Evolutionary conservation across 2,113 vertebrate species (phyloP).

Genomic region (Mobula birostris): DNA sequence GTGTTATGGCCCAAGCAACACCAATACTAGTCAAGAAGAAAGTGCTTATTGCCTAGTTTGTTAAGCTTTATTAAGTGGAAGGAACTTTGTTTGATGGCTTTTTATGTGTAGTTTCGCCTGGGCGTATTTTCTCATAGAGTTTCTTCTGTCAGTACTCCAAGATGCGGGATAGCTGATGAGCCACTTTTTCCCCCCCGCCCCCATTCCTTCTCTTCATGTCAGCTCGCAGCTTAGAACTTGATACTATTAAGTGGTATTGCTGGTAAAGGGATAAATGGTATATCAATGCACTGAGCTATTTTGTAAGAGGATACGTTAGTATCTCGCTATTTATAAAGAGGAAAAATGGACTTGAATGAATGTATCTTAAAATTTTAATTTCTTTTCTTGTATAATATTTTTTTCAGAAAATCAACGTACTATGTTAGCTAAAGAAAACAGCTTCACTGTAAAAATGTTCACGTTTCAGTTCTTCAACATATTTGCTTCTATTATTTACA

Average conservation of each 20-base stretch:
- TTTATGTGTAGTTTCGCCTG: no score
- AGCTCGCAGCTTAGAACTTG: not conserved
- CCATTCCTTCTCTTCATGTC: no score
- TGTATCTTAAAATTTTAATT: not conserved
- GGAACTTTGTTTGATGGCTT: no score
- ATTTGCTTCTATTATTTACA: slow-evolving; percentile 85
- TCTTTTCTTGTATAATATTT: not conserved
- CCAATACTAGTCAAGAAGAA: no score
- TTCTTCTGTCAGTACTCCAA: no score
- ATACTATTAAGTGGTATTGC: not conserved
- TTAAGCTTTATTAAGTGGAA: no score
- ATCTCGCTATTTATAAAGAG: not conserved
- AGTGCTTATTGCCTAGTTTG: no score
- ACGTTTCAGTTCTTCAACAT: slow-evolving; percentile 86
- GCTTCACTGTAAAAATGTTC: slow-evolving; percentile 81
- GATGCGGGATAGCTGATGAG: no score
- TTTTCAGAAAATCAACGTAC: slow-evolving; percentile 71
- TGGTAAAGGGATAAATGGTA: not conserved
- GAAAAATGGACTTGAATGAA: not conserved
- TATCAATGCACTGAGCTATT: not conserved
- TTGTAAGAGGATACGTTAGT: not conserved
- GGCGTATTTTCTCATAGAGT: no score
- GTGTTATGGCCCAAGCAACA: no score
- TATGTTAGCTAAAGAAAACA: slow-evolving; percentile 65
- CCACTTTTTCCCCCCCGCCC: no score